A percentile compares a stretch with the other conserved stretches of the same genome.
Conservation (phyloP, 2,113 vertebrate genomes). For the Bos javanicus region DNA sequence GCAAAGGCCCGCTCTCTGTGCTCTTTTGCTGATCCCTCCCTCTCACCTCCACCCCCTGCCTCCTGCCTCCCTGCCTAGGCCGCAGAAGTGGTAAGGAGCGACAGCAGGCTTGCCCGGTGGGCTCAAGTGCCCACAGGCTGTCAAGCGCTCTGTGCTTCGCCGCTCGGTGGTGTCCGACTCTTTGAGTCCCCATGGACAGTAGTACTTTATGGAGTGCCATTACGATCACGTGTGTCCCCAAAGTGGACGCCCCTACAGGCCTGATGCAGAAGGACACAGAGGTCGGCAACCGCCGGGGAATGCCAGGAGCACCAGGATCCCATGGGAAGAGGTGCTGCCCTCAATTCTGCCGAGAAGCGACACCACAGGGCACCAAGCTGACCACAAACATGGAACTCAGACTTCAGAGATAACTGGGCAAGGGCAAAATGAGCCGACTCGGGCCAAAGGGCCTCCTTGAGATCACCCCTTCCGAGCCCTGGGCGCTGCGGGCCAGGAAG, state of each 20-base stretch:
- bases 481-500: neutral
- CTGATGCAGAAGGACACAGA: neutral
- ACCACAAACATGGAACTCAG: neutral
- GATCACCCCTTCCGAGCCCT: neutral
- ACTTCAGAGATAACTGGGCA: neutral
- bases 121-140: too few relatives aligned
- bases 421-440: accelerated
- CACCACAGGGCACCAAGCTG: neutral
- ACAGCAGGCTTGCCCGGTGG: neutral
- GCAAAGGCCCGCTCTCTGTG: too few relatives aligned
- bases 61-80: neutral
- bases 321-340: neutral
- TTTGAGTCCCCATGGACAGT: neutral
- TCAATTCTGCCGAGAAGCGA: neutral
- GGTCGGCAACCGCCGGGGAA: neutral
- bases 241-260: accelerated
- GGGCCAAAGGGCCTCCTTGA: neutral
- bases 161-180: neutral
- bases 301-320: neutral
- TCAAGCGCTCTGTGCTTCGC: neutral
- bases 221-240: neutral
- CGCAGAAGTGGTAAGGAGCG: neutral
- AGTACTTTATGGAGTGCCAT: neutral
- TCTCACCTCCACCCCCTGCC: too few relatives aligned
- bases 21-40: neutral